Percentiles rank a stretch among this genome's conserved stretches.
Conservation (phyloP, 2,888 invertebrate genomes). For the Pyrrhopygopsis socrates region DNA sequence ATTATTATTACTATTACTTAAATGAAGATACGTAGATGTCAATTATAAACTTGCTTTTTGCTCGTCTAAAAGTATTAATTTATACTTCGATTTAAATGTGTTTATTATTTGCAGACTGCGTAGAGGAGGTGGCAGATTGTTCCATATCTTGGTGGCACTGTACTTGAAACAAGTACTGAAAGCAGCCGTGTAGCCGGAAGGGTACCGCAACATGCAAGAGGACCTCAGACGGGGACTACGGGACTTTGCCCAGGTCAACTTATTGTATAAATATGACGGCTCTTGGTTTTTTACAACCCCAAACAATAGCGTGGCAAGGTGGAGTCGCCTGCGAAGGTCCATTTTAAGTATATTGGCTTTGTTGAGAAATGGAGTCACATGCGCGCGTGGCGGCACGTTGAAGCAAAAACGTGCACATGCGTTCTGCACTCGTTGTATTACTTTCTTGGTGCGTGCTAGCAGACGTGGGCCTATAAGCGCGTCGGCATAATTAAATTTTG, state of each 20-base stretch:
- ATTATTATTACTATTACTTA: too few species aligned
- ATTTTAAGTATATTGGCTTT: not conserved
- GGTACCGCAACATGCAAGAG: not conserved
- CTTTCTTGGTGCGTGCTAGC: not conserved
- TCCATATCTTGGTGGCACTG: not conserved
- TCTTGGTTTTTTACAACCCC: not conserved
- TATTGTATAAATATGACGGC: not conserved
- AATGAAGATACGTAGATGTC: too few species aligned
- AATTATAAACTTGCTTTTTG: too few species aligned
- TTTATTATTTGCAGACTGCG: too few species aligned
- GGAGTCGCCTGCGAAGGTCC: not conserved
- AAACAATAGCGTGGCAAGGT: not conserved
- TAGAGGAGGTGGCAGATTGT: too few species aligned
- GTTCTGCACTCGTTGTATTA: conserved; percentile 16
- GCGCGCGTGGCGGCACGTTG: not conserved
- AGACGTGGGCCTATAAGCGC: conserved; percentile 8
- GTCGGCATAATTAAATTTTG: not conserved
- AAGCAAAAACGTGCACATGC: conserved; percentile 23
- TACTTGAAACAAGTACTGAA: not conserved
- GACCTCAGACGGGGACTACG: too few species aligned
- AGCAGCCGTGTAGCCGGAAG: not conserved
- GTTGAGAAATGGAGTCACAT: not conserved
- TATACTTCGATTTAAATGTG: too few species aligned
- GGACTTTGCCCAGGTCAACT: conserved; percentile 57
- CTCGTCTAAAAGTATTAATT: too few species aligned